Percentiles rank a stretch among this genome's conserved stretches.
These are phyloP conservation scores for Urechis unicinctus DNA, from an alignment of 2,888 invertebrate genomes.

Conservation along the genomic window DNA sequence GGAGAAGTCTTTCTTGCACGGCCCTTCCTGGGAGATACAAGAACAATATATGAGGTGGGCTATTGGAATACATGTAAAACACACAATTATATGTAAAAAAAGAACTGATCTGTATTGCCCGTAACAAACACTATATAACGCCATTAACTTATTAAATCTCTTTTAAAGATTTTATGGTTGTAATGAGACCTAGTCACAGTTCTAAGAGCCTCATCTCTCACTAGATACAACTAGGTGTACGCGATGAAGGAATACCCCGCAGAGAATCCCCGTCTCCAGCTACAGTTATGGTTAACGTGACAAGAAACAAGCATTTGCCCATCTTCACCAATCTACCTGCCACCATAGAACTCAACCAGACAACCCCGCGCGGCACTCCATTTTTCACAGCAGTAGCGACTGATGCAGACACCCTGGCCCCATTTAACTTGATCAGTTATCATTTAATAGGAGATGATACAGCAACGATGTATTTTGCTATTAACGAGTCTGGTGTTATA, in stretches of 20 bases:
- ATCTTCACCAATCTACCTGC: conserved; percentile 27
- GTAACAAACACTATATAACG: no score
- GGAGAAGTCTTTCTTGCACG: conserved; percentile 28
- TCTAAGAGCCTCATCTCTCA: neutral
- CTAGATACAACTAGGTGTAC: conserved; percentile 19
- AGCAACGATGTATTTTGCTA: conserved; percentile 26
- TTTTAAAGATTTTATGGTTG: no score
- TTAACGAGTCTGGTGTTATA: conserved; percentile 23
- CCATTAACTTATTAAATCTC: no score
- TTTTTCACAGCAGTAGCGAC: conserved; percentile 16
- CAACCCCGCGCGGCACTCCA: conserved; percentile 1
- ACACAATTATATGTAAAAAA: no score
- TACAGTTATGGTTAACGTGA: conserved; percentile 28
- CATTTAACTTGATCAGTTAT: conserved; percentile 31
- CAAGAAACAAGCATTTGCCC: conserved; percentile 31
- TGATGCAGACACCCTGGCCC: conserved; percentile 18
- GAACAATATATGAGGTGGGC: conserved; percentile 15
- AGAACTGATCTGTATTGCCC: no score
- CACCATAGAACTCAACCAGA: conserved; percentile 19
- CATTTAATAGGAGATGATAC: conserved; percentile 25
- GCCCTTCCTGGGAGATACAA: conserved; percentile 10
- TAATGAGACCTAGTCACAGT: neutral
- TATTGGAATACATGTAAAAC: no score
- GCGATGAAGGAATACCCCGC: conserved; percentile 30
- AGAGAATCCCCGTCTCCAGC: conserved; percentile 21